A percentile compares a stretch with the other conserved stretches of the same genome.
phyloP scores from a whole-genome alignment of 2,113 vertebrate genomes.

The Cryptotis parvus region DNA sequence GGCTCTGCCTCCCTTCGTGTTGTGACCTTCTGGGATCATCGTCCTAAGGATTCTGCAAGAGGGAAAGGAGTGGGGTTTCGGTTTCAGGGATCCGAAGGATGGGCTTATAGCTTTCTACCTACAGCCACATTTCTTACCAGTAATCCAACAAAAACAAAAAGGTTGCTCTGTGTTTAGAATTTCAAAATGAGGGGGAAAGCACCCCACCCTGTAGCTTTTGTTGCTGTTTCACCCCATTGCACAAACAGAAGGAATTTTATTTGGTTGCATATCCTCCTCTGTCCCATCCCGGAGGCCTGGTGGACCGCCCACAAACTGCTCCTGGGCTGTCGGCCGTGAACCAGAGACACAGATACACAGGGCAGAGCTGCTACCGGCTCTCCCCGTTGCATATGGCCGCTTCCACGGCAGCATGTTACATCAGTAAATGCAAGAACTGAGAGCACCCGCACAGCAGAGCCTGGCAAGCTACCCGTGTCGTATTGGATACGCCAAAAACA shows the following conservation, averaged over 20 bases:
- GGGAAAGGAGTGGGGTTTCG: not conserved
- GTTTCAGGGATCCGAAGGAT: constrained; percentile 35
- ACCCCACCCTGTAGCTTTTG: not conserved
- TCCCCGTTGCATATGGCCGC: no score
- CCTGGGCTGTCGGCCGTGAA: no score
- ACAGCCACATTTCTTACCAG: no score
- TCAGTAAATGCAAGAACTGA: no score
- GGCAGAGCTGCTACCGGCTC: no score
- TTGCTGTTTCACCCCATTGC: constrained; percentile 28
- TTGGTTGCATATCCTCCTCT: not conserved
- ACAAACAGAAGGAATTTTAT: constrained; percentile 38
- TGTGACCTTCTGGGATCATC: constrained; percentile 48
- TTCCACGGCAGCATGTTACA: no score
- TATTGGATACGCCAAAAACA: no score
- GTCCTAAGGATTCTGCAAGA: constrained; percentile 12
- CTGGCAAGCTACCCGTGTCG: no score
- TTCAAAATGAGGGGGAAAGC: constrained; percentile 1
- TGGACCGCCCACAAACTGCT: no score
- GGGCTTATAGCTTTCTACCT: not conserved
- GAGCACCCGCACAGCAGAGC: no score
- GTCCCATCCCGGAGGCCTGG: no score
- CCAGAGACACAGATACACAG: no score
- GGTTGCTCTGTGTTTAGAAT: constrained; percentile 9
- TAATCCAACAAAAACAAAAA: not conserved
- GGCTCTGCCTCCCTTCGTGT: constrained; percentile 20